Evolutionary conservation across 1,140 invertebrate species (phyloP).

Genomic region (Tetramorium simillimum): DNA sequence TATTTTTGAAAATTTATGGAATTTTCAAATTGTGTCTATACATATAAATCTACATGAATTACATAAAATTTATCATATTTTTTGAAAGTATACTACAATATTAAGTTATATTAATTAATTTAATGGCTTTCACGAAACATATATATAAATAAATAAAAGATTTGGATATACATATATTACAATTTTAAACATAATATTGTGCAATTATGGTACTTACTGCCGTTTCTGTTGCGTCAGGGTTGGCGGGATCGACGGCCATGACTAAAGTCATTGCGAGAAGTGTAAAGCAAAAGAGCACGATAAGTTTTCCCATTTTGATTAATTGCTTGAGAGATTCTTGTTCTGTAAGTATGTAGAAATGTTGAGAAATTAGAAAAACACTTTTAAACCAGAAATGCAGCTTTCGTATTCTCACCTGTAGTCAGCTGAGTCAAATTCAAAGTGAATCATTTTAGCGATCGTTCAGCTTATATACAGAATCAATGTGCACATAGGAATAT

Average conservation of each 20-base stretch:
- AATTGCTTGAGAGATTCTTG: neutral
- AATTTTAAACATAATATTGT: neutral
- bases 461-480: slow-evolving; percentile 53
- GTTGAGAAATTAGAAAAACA: neutral
- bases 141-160: neutral
- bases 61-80: neutral
- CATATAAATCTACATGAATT: neutral
- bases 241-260: slow-evolving; percentile 37
- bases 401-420: slow-evolving; percentile 38
- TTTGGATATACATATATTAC: neutral
- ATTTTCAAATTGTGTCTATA: neutral
- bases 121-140: neutral
- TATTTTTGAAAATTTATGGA: neutral
- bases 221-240: neutral
- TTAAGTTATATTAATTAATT: slow-evolving; percentile 9
- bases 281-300: slow-evolving; percentile 57
- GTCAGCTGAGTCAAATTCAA: neutral
- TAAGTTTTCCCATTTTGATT: slow-evolving; percentile 65
- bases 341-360: neutral
- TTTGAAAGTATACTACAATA: neutral
- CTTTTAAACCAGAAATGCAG: neutral
- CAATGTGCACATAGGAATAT: neutral
- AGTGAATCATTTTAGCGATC: neutral
- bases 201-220: slow-evolving; percentile 54
- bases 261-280: slow-evolving; percentile 43